Percentiles rank a stretch among this genome's conserved stretches.
These are phyloP conservation scores for Drosophila vallismaia DNA, from an alignment of 2,888 invertebrate genomes.

Conservation along the genomic window DNA sequence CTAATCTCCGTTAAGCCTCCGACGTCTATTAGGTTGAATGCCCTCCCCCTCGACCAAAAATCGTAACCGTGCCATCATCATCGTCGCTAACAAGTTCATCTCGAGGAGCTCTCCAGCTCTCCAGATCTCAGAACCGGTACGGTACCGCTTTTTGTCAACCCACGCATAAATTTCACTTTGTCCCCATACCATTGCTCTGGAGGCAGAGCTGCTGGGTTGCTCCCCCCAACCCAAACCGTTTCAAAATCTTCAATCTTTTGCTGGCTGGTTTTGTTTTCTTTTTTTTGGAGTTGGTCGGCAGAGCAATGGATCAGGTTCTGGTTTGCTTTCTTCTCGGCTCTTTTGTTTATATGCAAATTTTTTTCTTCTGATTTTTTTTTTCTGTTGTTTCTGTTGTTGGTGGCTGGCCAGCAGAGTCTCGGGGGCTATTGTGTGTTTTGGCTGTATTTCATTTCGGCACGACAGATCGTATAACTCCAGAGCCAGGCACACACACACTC, in stretches of 20 bases:
- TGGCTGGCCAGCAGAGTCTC: neutral
- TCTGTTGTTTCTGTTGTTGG: neutral
- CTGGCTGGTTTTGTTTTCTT: slow-evolving; percentile 24
- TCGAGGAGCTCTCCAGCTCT: slow-evolving; percentile 21
- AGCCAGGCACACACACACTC: slow-evolving; percentile 30
- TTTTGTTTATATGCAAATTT: slow-evolving; percentile 77
- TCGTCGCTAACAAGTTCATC: slow-evolving; percentile 32
- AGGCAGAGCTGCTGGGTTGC: neutral
- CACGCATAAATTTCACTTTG: slow-evolving; percentile 78
- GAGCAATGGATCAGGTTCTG: slow-evolving; percentile 47
- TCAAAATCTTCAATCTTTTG: slow-evolving; percentile 17
- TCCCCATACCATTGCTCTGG: slow-evolving; percentile 16
- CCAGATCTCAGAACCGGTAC: slow-evolving; percentile 61
- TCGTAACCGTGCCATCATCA: too few relatives aligned
- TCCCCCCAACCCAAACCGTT: slow-evolving; percentile 12
- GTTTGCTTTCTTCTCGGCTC: slow-evolving; percentile 48
- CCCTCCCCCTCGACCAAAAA: slow-evolving; percentile 11
- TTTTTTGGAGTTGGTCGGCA: slow-evolving; percentile 19
- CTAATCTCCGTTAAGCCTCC: slow-evolving; percentile 60
- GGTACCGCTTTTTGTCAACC: slow-evolving; percentile 69
- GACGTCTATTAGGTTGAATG: slow-evolving; percentile 39
- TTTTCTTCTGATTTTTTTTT: slow-evolving; percentile 40
- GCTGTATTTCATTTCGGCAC: slow-evolving; percentile 66
- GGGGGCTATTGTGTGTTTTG: slow-evolving; percentile 31
- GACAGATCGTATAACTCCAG: slow-evolving; percentile 50